Conservation (phyloP, 2,797 vertebrate genomes). For the Anguilla marmorata region DNA sequence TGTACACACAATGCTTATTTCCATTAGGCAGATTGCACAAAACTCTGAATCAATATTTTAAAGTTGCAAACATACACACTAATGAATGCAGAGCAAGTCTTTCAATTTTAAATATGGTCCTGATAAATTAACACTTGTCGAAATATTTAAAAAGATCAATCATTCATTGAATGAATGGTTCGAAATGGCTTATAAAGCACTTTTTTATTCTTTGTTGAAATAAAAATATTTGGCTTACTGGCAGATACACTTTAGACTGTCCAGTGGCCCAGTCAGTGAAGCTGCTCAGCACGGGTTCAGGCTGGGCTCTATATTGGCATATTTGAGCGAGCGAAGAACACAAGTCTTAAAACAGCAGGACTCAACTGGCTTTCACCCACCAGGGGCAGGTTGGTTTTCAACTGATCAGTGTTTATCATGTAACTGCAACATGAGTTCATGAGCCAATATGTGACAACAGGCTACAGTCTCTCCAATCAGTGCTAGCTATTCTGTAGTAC, state of each 20-base stretch:
- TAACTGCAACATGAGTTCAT: no score
- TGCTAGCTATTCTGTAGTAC: background rate
- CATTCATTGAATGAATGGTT: background rate
- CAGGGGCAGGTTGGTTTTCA: no score
- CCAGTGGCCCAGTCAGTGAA: no score
- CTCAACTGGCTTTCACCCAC: no score
- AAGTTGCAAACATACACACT: background rate
- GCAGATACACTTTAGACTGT: no score
- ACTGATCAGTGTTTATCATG: no score
- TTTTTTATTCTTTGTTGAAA: background rate
- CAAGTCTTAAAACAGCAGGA: no score
- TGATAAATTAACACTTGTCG: background rate
- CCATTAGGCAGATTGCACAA: background rate
- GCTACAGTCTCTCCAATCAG: background rate
- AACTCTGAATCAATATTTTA: background rate
- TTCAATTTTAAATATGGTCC: background rate
- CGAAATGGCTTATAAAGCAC: background rate
- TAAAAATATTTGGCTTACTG: no score
- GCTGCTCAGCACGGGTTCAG: no score
- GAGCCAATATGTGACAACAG: no score
- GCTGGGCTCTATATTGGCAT: no score
- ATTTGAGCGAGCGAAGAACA: no score
- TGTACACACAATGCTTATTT: background rate
- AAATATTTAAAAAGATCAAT: background rate
- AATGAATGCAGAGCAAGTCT: background rate